phyloP scores from a whole-genome alignment of 2,888 invertebrate species.

The Digitonthophagus gazella region DNA sequence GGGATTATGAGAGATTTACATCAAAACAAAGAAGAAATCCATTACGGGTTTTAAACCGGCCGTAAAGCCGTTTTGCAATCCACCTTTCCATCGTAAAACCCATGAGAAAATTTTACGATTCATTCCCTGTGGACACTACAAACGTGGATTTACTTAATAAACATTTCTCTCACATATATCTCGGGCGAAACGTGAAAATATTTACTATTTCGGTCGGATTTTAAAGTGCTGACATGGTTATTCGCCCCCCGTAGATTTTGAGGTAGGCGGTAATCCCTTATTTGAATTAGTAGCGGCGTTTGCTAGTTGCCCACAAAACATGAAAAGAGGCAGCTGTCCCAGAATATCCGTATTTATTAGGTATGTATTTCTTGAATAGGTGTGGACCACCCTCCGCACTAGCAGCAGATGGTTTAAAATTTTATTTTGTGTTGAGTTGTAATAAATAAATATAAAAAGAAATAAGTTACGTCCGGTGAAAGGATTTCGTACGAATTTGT shows the following conservation, averaged over 20 bases:
- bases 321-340: not conserved
- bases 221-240: too few species aligned
- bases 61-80: not conserved
- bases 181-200: not conserved
- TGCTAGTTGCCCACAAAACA: not conserved
- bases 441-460: too few species aligned
- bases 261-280: not conserved
- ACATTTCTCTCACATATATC: not conserved
- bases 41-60: not conserved
- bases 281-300: not conserved
- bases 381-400: not conserved
- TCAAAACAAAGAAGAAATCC: not conserved
- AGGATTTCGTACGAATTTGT: not conserved
- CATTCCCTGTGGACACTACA: too few species aligned
- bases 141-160: not conserved
- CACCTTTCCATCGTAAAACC: not conserved
- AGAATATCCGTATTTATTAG: not conserved
- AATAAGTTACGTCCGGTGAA: too few species aligned
- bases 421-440: not conserved
- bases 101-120: not conserved
- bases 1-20: not conserved
- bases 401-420: not conserved
- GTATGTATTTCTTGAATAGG: not conserved
- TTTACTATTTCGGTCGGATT: too few species aligned
- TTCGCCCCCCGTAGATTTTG: too few species aligned